phyloP scores from a whole-genome alignment of 1,140 invertebrate species.

The Drosophila pachea region DNA sequence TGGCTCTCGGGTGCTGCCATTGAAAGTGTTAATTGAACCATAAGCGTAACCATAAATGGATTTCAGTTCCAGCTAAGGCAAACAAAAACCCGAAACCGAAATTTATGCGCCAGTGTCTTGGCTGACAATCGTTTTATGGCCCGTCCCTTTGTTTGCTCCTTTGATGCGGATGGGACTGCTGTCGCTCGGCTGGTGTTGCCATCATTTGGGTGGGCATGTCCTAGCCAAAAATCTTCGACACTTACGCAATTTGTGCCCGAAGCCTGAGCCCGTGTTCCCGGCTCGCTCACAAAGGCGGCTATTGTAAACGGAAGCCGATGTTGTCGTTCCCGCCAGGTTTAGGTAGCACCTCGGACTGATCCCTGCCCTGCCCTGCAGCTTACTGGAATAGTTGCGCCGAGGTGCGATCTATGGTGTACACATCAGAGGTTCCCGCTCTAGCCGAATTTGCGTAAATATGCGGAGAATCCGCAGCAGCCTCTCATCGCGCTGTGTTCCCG shows the following conservation, averaged over 20 bases:
- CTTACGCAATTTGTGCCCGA: conserved; percentile 67
- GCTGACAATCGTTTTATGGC: conserved; percentile 60
- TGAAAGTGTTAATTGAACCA: conserved; percentile 78
- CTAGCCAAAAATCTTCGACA: conserved; percentile 56
- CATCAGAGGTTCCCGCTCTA: neutral
- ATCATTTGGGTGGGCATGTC: conserved; percentile 53
- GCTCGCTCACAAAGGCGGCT: conserved; percentile 24
- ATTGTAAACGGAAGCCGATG: conserved; percentile 51
- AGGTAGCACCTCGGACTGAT: conserved; percentile 29
- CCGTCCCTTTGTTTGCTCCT: conserved; percentile 43
- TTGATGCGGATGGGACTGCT: conserved; percentile 29
- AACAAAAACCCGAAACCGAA: conserved; percentile 58
- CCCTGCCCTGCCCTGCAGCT: neutral
- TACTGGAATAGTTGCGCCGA: neutral
- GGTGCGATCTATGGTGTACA: neutral
- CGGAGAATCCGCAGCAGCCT: neutral
- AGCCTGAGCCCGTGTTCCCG: conserved; percentile 43
- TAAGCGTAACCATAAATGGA: conserved; percentile 78
- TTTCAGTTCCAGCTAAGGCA: conserved; percentile 70
- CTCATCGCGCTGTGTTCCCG: no score
- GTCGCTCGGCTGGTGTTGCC: conserved; percentile 47
- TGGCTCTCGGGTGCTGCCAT: conserved; percentile 36
- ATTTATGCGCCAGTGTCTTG: conserved; percentile 56
- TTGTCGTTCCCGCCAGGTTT: conserved; percentile 17
- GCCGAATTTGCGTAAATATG: neutral